Conservation (phyloP, 2,797 vertebrate species). For the Xiphorhynchus erythropygius region DNA sequence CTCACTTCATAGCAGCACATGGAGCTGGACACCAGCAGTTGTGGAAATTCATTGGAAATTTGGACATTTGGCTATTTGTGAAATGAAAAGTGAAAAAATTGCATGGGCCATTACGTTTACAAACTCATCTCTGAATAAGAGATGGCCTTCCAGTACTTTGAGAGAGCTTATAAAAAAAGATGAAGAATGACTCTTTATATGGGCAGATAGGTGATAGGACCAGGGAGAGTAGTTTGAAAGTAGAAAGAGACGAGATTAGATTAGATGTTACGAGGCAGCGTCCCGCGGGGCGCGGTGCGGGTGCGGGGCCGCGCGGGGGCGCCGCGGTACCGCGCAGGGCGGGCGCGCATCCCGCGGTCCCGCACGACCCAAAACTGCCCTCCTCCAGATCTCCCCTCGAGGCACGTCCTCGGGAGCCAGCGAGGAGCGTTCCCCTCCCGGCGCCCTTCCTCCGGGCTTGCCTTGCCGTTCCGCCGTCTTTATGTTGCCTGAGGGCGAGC, state of each 20-base stretch:
- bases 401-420: fast-evolving
- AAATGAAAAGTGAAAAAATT: neutral
- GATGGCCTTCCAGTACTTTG: neutral
- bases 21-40: neutral
- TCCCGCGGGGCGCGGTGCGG: neutral
- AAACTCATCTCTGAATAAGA: neutral
- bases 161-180: neutral
- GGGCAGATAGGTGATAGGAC: neutral
- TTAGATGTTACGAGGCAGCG: neutral
- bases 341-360: neutral
- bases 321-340: neutral
- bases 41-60: neutral
- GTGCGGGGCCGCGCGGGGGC: neutral
- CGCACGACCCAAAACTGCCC: too few species aligned
- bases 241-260: neutral
- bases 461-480: fast-evolving
- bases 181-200: neutral
- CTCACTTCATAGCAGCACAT: neutral
- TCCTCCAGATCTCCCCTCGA: fast-evolving
- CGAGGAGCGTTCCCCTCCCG: fast-evolving
- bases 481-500: neutral
- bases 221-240: neutral
- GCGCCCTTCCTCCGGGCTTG: neutral
- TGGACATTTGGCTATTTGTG: neutral
- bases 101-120: fast-evolving